Conservation (phyloP, 1,140 invertebrate genomes). For the Chlorops oryzae region DNA sequence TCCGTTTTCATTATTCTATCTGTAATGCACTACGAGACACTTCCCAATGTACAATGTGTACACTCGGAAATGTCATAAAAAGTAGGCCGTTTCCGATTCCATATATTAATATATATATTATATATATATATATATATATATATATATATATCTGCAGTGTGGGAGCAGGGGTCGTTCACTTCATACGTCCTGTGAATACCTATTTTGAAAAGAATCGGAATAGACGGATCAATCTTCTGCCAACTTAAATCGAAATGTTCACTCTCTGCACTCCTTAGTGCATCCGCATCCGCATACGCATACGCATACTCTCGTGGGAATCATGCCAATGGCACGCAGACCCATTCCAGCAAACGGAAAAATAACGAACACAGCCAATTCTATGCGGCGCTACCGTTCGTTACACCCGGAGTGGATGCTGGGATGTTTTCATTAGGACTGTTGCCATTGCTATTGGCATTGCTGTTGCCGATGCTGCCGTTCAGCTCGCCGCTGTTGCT, state of each 20-base stretch:
- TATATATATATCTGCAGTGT: not conserved
- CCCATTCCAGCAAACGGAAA: constrained; percentile 44
- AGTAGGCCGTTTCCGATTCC: not conserved
- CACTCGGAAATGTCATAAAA: not conserved
- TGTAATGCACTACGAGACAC: no score
- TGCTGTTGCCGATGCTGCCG: not conserved
- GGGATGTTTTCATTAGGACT: not conserved
- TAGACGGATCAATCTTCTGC: not conserved
- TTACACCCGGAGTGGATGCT: constrained; percentile 30
- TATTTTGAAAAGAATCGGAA: not conserved
- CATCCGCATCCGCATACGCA: not conserved
- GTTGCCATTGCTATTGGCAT: not conserved
- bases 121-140: not conserved
- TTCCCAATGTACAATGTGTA: not conserved
- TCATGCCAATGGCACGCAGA: constrained; percentile 42
- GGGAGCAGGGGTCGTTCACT: not conserved
- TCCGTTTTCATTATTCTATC: no score
- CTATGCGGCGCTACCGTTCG: constrained; percentile 39
- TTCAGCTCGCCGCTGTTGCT: not conserved
- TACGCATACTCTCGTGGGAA: not conserved
- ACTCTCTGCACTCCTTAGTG: not conserved
- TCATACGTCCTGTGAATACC: not conserved
- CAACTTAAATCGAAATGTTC: not conserved
- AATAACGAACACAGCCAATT: constrained; percentile 45
- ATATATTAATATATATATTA: not conserved